These are phyloP conservation scores for Drosophila kanekoi DNA, from an alignment of 2,888 invertebrate species.

Conservation along the genomic window DNA sequence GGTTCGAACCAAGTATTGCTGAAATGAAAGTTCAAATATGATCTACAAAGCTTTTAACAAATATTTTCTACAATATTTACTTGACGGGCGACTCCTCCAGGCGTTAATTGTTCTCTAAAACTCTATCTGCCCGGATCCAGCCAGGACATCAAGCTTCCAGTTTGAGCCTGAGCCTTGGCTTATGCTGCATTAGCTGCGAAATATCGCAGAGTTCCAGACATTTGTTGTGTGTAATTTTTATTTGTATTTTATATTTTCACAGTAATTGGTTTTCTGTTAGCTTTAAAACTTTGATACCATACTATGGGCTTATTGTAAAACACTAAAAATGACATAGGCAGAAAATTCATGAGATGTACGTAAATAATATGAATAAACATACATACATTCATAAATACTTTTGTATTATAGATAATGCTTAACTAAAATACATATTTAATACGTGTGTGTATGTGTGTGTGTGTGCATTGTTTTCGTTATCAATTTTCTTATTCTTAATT, in stretches of 20 bases:
- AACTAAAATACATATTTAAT: conserved; percentile 61
- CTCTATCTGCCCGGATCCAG: too few species aligned
- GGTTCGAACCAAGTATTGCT: background rate
- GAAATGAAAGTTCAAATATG: background rate
- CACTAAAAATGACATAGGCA: conserved; percentile 64
- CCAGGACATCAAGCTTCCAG: too few species aligned
- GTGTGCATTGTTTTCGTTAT: conserved; percentile 27
- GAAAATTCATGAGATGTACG: conserved; percentile 67
- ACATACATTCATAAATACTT: conserved; percentile 65
- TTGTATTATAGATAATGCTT: conserved; percentile 23
- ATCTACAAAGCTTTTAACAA: too few species aligned
- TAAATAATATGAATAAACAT: conserved; percentile 46
- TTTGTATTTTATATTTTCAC: conserved; percentile 55
- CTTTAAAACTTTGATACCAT: conserved; percentile 61
- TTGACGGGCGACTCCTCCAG: too few species aligned
- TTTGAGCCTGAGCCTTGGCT: too few species aligned
- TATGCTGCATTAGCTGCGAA: too few species aligned
- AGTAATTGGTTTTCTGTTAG: conserved; percentile 60
- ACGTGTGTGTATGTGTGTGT: conserved; percentile 52
- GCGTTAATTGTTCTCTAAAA: too few species aligned
- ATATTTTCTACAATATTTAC: too few species aligned
- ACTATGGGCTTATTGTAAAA: conserved; percentile 60
- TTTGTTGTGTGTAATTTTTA: conserved; percentile 39
- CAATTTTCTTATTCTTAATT: conserved; percentile 22
- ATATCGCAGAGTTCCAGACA: too few species aligned